Evolutionary conservation across 2,888 invertebrate species (phyloP).

Genomic region (Abscondita cerata): DNA sequence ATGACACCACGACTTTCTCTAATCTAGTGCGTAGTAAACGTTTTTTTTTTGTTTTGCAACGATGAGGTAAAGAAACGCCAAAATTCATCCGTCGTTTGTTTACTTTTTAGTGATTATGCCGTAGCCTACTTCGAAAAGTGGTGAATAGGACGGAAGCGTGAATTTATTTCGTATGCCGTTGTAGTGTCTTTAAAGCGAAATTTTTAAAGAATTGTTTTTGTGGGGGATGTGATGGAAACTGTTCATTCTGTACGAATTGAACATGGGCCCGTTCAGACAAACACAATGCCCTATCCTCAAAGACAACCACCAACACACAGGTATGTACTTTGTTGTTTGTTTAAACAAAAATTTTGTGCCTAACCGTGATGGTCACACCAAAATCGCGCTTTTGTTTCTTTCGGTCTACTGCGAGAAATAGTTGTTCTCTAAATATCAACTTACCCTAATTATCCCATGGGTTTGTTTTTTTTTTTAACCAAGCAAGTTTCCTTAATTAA

Average conservation of each 20-base stretch:
- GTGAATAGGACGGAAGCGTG: no score
- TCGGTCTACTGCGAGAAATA: no score
- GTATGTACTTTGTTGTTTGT: conserved; percentile 42
- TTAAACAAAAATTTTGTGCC: no score
- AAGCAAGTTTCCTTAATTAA: no score
- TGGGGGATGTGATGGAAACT: conserved; percentile 54
- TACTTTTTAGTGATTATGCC: not conserved
- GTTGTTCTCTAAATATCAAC: no score
- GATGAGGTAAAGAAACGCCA: conserved; percentile 8
- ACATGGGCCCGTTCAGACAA: conserved; percentile 59
- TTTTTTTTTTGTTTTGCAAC: not conserved
- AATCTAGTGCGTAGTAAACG: conserved; percentile 21
- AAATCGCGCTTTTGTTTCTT: no score
- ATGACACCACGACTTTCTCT: conserved; percentile 24
- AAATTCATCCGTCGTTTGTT: conserved; percentile 5
- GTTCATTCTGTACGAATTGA: conserved; percentile 59
- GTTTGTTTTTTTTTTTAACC: no score
- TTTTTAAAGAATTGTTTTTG: conserved; percentile 39
- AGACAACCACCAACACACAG: conserved; percentile 57
- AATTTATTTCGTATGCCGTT: not conserved
- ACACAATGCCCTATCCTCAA: conserved; percentile 59
- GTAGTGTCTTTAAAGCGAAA: conserved; percentile 5
- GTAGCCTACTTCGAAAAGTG: not conserved
- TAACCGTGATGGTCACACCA: no score
- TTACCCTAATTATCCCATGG: no score